Base-by-base conservation (phyloP, 2,797 vertebrate genomes). In the Xerus rutilus region DNA sequence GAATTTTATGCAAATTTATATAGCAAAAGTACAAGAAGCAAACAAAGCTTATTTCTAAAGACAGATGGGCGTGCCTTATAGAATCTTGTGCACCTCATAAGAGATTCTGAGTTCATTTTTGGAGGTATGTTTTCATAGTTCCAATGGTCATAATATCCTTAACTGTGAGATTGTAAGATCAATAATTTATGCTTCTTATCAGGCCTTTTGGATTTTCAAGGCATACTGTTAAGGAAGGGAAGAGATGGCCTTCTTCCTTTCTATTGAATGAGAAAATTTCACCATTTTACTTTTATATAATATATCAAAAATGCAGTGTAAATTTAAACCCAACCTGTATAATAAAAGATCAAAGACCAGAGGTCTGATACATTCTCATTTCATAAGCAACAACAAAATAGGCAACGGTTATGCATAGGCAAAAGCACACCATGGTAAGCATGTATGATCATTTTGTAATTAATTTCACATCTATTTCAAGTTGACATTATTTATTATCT, bases 51-150 rank as follows among this genome's bases (percentile, higher is more conserved):
- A 57, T 57, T 57, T 57, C 54, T 7, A 57, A 57, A 57, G 20
- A 57, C 45, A 54, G 54, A 21, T 79, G 5, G 20, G 65, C 76
- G 7, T 5, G 35, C 2, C 4, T 47, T 82, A 25, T 59, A n/a
- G 9, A 72, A 25, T 45, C 9, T 28, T 47, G 20, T 62, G 73
- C 4, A 78, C 5, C 3, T 91, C 5, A 13, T 35, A 4, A 93
- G 21, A 70, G 21, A 73, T 84, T 77, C 15, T 86, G 32, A 47
- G 18, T 57, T 93, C 82, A 92, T 69, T 93, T 89, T 67, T 74
- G 21, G 7, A 86, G 14, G 30, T 32, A 20, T 47, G 20, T 73
- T 9, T 39, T 86, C 30, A 64, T 18, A 35, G 4, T 67, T 78
- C 4, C 21, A 74, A 83, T 35, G 5, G 35, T 76, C 59, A 49